Base-by-base conservation (phyloP, 2,797 vertebrate species). In the Strix occidentalis region DNA sequence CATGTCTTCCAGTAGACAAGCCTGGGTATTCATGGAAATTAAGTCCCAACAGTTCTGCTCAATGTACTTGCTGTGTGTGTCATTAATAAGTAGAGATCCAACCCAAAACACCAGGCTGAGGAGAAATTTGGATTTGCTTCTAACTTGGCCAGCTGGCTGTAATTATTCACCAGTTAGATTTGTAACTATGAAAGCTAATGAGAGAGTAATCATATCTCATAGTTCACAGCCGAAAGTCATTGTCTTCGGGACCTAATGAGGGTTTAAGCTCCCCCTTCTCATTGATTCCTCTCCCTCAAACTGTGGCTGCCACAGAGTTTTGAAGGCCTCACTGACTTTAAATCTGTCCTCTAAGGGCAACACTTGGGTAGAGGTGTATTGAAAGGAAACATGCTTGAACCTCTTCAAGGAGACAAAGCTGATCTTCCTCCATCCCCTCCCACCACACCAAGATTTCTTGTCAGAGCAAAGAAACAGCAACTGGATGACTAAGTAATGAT, bases 401-500 rank as follows among this genome's bases (percentile, higher is more conserved):
- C 28, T 71, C 53, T 85, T 48, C 43, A 91, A 84, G 24, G 5
- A 60, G 20, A 77, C 2, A 92, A 89, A 76, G 58, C 39, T 58
- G 21, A 63, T 72, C 48, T 60, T 71, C 8, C 21, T 19, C 33
- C 79, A 35, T 39, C 3, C 7, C 14, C 10, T 90, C 56, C n/a
- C 24, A 81, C 25, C 69, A 71, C 35, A 68, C 24, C 53, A 76
- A 57, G 16, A n/a, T 84, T 81, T 82, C 63, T 76, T 45, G 13
- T 70, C 58, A 79, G n/a, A 94, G 74, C 60, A 69, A 91, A 93
- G 85, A 76, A 96, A 83, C 63, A 87, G 83, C 66, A 84, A 91
- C 46, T 83, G 79, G 25, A 93, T 95, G 74, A 86, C 85, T 94
- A 88, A 91, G 58, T 80, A 90, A 93, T 51, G 71, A 87, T 80